These are phyloP conservation scores for Macrochelys suwanniensis DNA, from an alignment of 2,797 vertebrate species.

Conservation along the genomic window DNA sequence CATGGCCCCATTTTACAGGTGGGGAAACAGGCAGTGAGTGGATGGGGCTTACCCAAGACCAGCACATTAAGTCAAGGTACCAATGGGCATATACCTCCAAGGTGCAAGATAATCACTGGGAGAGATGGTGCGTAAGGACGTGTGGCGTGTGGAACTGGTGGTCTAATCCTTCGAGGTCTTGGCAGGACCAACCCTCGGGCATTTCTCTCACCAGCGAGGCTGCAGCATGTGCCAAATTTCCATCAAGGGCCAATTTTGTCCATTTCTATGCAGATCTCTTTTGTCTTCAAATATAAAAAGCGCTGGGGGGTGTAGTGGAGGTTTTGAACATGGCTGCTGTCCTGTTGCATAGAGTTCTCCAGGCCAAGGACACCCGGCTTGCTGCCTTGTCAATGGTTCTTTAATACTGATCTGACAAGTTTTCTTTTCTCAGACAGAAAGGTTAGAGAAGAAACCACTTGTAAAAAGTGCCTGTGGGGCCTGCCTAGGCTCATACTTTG, in stretches of 20 bases:
- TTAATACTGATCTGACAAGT: neutral
- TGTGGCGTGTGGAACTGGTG: neutral
- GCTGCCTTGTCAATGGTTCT: neutral
- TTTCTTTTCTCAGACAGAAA: neutral
- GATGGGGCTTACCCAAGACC: neutral
- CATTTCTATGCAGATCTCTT: neutral
- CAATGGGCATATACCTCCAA: neutral
- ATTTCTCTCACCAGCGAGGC: neutral
- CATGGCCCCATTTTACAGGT: neutral
- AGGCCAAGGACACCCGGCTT: neutral
- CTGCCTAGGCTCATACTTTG: neutral
- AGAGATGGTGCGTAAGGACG: neutral
- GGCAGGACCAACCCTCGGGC: neutral
- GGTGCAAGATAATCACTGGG: neutral
- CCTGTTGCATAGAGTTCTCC: neutral
- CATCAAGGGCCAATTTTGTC: neutral
- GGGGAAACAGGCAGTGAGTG: neutral
- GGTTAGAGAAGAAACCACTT: neutral
- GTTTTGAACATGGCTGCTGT: neutral
- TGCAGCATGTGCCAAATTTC: neutral
- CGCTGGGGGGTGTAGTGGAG: no score
- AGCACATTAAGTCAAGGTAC: neutral
- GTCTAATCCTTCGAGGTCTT: neutral
- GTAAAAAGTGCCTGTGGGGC: neutral
- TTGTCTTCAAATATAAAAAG: neutral